Evolutionary conservation across 2,888 invertebrate genomes (phyloP), one percentile per base, ranked within the genome.

Genomic region (Mycalesis mineus): DNA sequence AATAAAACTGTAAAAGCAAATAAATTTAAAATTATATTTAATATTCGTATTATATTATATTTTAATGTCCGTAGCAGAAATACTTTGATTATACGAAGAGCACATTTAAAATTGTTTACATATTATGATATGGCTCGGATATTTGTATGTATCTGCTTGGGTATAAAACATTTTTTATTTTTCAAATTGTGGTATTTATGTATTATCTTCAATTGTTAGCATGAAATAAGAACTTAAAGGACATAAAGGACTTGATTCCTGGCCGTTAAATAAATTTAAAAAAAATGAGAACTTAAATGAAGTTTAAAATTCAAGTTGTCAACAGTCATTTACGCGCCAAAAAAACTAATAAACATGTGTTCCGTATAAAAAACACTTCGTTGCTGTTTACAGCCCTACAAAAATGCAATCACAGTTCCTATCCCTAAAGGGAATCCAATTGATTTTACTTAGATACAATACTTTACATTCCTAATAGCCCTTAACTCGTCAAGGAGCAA

Each of bases 321-420:
- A 22, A 36, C 11, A 36, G 36, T 36, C 9, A 36, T 11, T 36
- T 11, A 36, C 36, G 36, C 22, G 9, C 33, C 8, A 33, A 33
- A 33, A 33, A 33, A 9, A 33, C 3, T 33, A 29, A 29, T 29
- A 6, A 29, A 33, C 7, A 33, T 7, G 9, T 7, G 9, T 36
- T 36, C 11, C 11, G 33, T 33, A 33, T 44, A 60, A 60, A 65
- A 61, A 57, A 56, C 51, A 68, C 61, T 80, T 83, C 81, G 79
- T 81, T 82, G 85, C 83, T 84, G 82, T 84, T 82, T 83, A 84
- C 84, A 85, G 83, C 83, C 80, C 75, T 82, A 76, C 78, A 74
- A 81, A 64, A n/a, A 69, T 68, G 65, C 64, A 64, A 75, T 71
- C 73, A 76, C 75, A 73, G 63, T 63, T 62, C 70, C 70, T 78